phyloP scores from a whole-genome alignment of 2,888 invertebrate genomes.

The Cheilosia pagana region DNA sequence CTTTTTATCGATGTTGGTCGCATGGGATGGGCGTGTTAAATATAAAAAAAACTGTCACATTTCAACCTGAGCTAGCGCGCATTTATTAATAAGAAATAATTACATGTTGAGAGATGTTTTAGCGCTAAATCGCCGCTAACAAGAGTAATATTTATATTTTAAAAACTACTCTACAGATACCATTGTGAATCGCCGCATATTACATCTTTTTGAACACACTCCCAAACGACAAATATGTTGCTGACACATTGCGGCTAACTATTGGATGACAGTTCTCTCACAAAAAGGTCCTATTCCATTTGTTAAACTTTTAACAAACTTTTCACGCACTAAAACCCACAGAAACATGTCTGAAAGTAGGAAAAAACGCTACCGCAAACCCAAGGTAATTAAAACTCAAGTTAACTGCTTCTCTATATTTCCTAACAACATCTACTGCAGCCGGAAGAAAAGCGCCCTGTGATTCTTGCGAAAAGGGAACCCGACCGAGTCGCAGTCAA shows the following conservation, averaged over 20 bases:
- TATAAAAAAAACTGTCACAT: too few relatives aligned
- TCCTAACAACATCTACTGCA: slow-evolving; percentile 16
- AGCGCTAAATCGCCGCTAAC: too few relatives aligned
- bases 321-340: not conserved
- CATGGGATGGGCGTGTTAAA: not conserved
- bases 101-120: too few relatives aligned
- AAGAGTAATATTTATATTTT: too few relatives aligned
- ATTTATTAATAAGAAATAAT: too few relatives aligned
- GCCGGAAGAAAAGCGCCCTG: slow-evolving; percentile 77
- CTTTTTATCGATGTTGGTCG: too few relatives aligned
- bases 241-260: not conserved
- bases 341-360: slow-evolving; percentile 79
- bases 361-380: slow-evolving; percentile 79
- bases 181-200: not conserved
- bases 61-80: too few relatives aligned
- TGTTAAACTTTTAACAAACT: not conserved
- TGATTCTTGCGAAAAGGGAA: slow-evolving; percentile 80
- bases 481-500: slow-evolving; percentile 43
- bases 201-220: not conserved
- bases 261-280: not conserved
- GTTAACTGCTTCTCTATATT: not conserved
- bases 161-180: too few relatives aligned
- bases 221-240: not conserved
- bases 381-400: slow-evolving; percentile 76
- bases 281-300: not conserved